Conservation (phyloP, 2,888 invertebrate species). For the Synergus japonicus region DNA sequence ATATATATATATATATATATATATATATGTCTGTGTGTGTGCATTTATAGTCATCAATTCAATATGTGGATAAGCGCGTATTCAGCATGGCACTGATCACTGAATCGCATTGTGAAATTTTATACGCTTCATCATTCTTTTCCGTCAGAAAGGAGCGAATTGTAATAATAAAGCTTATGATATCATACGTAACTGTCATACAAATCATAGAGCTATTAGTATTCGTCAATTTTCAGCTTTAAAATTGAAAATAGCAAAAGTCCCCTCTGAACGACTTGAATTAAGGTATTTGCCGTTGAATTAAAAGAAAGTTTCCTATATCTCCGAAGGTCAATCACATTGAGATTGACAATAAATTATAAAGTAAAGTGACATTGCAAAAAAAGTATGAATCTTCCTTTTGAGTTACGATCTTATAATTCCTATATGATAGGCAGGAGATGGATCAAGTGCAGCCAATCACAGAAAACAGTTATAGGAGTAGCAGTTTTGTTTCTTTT, state of each 20-base stretch:
- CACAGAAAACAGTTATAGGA: conserved; percentile 26
- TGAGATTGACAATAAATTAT: background rate
- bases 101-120: conserved; percentile 26
- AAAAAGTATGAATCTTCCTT: background rate
- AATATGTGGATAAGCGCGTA: conserved; percentile 43
- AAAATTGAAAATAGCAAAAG: too few relatives aligned
- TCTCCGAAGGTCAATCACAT: too few relatives aligned
- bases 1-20: background rate
- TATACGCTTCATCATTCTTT: conserved; percentile 22
- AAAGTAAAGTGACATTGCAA: background rate
- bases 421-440: background rate
- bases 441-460: conserved; percentile 26
- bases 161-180: conserved; percentile 18
- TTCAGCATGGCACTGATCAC: conserved; percentile 25
- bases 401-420: too few relatives aligned
- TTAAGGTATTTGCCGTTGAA: too few relatives aligned
- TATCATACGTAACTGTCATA: background rate
- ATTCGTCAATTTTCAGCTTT: too few relatives aligned
- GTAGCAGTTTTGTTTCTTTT: conserved; percentile 7
- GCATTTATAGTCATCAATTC: background rate
- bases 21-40: background rate
- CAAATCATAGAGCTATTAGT: background rate
- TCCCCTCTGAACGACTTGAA: too few relatives aligned
- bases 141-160: background rate
- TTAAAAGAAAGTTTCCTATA: too few relatives aligned